Conservation (phyloP, 2,113 vertebrate genomes). For the Oryzias curvinotus region DNA sequence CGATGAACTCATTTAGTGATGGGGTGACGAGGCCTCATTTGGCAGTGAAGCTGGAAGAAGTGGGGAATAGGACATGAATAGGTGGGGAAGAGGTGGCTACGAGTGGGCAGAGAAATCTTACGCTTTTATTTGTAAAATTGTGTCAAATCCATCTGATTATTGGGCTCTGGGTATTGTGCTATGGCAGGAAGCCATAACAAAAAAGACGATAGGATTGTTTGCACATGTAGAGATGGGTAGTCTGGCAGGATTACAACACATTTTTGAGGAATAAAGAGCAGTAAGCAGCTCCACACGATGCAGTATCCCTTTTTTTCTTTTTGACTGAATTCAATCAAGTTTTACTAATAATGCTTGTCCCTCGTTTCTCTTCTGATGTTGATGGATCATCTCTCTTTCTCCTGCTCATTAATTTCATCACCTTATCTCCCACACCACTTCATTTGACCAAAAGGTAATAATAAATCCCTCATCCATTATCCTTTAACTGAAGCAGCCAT, state of each 20-base stretch:
- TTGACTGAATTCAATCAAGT: slow-evolving; percentile 73
- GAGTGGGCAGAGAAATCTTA: slow-evolving; percentile 3
- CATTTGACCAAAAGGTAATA: slow-evolving; percentile 99
- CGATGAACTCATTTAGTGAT: slow-evolving; percentile 90
- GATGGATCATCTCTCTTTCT: slow-evolving; percentile 96
- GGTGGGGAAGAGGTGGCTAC: neutral
- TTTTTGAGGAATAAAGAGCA: neutral
- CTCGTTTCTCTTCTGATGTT: slow-evolving; percentile 77
- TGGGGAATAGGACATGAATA: neutral
- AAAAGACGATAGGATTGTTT: too few relatives aligned
- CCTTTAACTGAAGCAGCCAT: slow-evolving; percentile 96
- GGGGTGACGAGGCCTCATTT: slow-evolving; percentile 81
- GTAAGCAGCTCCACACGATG: neutral
- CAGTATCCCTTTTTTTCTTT: slow-evolving; percentile 18
- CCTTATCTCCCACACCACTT: slow-evolving; percentile 99
- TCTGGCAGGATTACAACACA: neutral
- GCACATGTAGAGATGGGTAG: neutral
- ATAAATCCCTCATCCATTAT: slow-evolving; percentile 99
- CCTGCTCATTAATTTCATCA: slow-evolving; percentile 99
- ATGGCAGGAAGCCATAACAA: too few relatives aligned
- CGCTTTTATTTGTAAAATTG: too few relatives aligned
- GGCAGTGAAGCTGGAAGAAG: slow-evolving; percentile 40
- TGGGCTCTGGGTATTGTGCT: too few relatives aligned
- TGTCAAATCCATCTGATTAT: too few relatives aligned
- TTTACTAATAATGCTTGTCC: slow-evolving; percentile 74